These are phyloP conservation scores for Drosophila koepferae DNA, from an alignment of 2,888 invertebrate species.

Conservation along the genomic window DNA sequence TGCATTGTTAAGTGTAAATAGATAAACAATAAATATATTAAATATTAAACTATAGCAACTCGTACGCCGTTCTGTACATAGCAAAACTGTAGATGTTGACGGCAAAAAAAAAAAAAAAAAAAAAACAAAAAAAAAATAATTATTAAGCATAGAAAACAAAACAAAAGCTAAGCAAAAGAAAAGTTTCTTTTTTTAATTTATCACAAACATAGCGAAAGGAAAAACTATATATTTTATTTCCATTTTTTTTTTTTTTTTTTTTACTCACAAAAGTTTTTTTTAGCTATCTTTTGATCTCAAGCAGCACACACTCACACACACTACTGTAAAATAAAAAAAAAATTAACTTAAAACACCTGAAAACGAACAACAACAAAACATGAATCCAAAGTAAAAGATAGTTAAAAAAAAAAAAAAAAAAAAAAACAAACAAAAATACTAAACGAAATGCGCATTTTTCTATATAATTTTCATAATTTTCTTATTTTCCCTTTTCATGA, in stretches of 20 bases:
- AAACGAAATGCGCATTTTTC: constrained; percentile 10
- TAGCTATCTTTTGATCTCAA: constrained; percentile 83
- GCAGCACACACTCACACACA: constrained; percentile 51
- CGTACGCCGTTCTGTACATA: constrained; percentile 65
- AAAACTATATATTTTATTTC: constrained; percentile 19
- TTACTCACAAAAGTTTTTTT: constrained; percentile 70
- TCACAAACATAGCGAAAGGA: constrained; percentile 6
- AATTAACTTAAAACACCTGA: constrained; percentile 32
- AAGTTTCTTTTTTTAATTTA: constrained; percentile 4
- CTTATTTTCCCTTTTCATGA: constrained; percentile 29
- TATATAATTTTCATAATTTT: constrained; percentile 20
- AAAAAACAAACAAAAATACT: no score
- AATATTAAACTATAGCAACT: constrained; percentile 15
- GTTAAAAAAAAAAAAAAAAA: constrained; percentile 49
- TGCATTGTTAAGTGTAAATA: constrained; percentile 66
- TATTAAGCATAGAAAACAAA: background rate
- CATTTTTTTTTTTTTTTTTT: constrained; percentile 32
- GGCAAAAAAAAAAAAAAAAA: constrained; percentile 40
- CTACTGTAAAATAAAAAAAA: constrained; percentile 36
- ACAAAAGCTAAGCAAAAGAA: constrained; percentile 1
- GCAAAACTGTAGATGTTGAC: constrained; percentile 48
- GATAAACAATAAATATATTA: constrained; percentile 52
- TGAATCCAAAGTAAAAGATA: constrained; percentile 76
- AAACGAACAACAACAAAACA: constrained; percentile 30
- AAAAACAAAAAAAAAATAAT: background rate